phyloP scores from a whole-genome alignment of 2,797 vertebrate species.

The Catharus ustulatus region DNA sequence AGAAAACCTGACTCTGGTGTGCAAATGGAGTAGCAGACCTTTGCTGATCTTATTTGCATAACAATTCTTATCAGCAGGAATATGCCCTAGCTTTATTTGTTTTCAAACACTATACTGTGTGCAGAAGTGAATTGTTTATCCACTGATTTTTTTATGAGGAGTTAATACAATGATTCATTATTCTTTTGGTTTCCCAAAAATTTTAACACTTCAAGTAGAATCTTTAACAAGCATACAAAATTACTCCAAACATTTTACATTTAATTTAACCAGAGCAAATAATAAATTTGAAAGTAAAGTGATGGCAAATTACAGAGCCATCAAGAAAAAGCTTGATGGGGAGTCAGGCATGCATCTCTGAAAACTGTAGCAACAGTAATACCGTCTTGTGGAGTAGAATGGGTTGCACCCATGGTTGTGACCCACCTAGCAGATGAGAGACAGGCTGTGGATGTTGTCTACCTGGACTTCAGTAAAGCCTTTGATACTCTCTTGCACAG shows the following conservation, averaged over 20 bases:
- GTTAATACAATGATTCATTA: background rate
- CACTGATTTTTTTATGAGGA: background rate
- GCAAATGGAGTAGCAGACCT: background rate
- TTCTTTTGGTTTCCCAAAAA: background rate
- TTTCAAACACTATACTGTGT: background rate
- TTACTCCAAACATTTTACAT: background rate
- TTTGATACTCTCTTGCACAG: background rate
- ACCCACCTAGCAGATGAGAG: background rate
- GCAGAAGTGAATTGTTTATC: background rate
- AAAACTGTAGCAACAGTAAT: background rate
- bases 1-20: background rate
- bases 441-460: background rate
- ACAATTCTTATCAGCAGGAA: background rate
- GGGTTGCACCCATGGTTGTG: background rate
- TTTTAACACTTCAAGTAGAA: background rate
- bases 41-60: background rate
- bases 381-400: background rate
- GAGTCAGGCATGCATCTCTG: background rate
- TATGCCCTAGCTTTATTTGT: background rate
- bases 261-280: background rate
- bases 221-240: background rate
- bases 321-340: background rate
- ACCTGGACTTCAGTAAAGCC: background rate
- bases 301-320: background rate
- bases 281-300: background rate